phyloP scores from a whole-genome alignment of 2,888 invertebrate genomes.

The Phengaris alcon region DNA sequence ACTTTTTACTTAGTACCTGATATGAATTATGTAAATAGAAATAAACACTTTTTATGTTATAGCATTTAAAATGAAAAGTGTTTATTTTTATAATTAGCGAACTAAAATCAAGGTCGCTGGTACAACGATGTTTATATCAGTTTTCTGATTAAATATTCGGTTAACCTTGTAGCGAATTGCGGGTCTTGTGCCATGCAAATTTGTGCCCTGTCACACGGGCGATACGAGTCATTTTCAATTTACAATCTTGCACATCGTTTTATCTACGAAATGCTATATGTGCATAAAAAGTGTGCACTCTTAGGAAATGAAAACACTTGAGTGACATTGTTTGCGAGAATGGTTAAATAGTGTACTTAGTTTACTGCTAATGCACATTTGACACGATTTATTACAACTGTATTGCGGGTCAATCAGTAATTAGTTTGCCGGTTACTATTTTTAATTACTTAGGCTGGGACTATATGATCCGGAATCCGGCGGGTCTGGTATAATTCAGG shows the following conservation, averaged over 20 bases:
- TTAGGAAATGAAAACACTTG: slow-evolving; percentile 16
- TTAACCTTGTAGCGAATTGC: slow-evolving; percentile 42
- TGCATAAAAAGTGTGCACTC: slow-evolving; percentile 15
- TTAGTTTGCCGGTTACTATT: no score
- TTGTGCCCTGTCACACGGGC: slow-evolving; percentile 28
- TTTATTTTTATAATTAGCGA: slow-evolving; percentile 30
- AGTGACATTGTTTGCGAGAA: not conserved
- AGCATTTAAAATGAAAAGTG: not conserved
- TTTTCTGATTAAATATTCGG: slow-evolving; percentile 52
- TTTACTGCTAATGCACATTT: not conserved
- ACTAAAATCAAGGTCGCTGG: slow-evolving; percentile 41
- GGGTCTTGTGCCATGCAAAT: slow-evolving; percentile 33
- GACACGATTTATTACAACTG: no score
- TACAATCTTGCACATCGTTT: not conserved
- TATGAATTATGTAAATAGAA: not conserved
- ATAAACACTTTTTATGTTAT: no score
- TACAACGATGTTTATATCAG: slow-evolving; percentile 51
- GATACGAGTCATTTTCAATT: slow-evolving; percentile 32
- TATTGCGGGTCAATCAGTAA: no score
- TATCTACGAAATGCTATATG: not conserved
- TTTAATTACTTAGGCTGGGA: no score
- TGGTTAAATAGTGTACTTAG: not conserved
- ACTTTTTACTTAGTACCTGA: not conserved
- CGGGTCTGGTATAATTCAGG: no score
- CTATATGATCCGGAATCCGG: no score